Evolutionary conservation across 2,888 invertebrate genomes (phyloP).

Genomic region (Matsumyia berberina): DNA sequence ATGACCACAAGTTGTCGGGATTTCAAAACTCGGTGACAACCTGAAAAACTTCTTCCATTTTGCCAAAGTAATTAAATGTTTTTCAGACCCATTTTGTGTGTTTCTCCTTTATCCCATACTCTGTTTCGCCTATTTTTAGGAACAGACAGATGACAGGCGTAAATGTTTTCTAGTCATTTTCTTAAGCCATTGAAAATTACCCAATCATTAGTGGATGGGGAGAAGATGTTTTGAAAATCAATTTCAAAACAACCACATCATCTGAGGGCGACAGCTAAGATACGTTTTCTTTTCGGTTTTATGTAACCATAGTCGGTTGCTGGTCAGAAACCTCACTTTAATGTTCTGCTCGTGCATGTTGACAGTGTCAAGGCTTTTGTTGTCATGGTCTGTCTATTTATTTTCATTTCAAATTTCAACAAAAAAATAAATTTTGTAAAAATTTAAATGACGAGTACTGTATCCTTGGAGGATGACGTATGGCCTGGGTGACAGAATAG

Average conservation of each 20-base stretch:
- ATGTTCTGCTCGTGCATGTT: background rate
- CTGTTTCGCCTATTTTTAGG: constrained; percentile 10
- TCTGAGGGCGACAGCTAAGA: background rate
- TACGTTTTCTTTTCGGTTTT: background rate
- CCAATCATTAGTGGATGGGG: background rate
- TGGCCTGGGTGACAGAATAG: constrained; percentile 4
- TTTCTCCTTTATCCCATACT: background rate
- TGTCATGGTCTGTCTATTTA: constrained; percentile 1
- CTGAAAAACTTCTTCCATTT: constrained; percentile 18
- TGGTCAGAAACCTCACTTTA: background rate
- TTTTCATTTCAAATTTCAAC: constrained; percentile 1
- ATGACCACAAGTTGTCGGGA: constrained; percentile 13
- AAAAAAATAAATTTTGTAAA: constrained; percentile 4
- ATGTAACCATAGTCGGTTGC: background rate
- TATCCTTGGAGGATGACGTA: constrained; percentile 5
- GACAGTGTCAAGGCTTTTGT: constrained; percentile 25
- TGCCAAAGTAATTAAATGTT: constrained; percentile 8
- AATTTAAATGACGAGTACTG: background rate
- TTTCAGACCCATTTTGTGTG: background rate
- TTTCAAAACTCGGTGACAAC: background rate
- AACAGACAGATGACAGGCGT: constrained; percentile 5
- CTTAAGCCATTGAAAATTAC: constrained; percentile 7
- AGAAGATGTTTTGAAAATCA: background rate
- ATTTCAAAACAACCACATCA: constrained; percentile 9
- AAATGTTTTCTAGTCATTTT: constrained; percentile 17